phyloP scores from a whole-genome alignment of 1,140 invertebrate genomes.

The Drosophila nigrodunni region DNA sequence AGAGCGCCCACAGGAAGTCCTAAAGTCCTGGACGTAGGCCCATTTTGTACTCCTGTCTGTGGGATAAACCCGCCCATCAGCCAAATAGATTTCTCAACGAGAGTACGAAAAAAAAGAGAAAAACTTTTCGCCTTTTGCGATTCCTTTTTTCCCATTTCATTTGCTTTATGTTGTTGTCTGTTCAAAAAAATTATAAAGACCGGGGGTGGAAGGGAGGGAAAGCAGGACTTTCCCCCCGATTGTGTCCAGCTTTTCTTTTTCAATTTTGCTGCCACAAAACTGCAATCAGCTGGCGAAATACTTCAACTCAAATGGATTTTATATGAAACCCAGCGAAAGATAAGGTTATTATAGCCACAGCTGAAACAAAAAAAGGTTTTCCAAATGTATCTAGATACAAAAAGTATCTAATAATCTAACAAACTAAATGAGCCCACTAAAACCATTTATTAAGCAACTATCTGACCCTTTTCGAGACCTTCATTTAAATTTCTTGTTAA shows the following conservation, averaged over 20 bases:
- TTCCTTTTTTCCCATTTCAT: conserved; percentile 32
- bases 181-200: conserved; percentile 1
- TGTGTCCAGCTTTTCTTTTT: conserved; percentile 28
- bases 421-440: conserved; percentile 4
- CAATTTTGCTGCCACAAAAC: conserved; percentile 39
- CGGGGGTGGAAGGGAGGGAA: neutral
- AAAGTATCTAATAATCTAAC: too few relatives aligned
- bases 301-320: conserved; percentile 40
- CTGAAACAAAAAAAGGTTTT: neutral
- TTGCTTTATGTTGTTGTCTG: conserved; percentile 43
- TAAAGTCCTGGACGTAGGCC: conserved; percentile 40
- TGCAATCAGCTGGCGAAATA: conserved; percentile 38
- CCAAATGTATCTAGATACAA: neutral
- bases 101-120: conserved; percentile 11
- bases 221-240: neutral
- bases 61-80: conserved; percentile 36
- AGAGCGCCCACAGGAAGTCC: conserved; percentile 43
- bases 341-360: neutral
- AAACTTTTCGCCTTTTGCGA: conserved; percentile 46
- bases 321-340: neutral
- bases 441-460: conserved; percentile 12
- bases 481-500: conserved; percentile 55
- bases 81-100: conserved; percentile 50
- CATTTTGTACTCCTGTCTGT: conserved; percentile 34
- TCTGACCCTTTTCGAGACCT: neutral